These are phyloP conservation scores for Biston stratarius DNA, from an alignment of 2,888 invertebrate genomes.

Conservation along the genomic window DNA sequence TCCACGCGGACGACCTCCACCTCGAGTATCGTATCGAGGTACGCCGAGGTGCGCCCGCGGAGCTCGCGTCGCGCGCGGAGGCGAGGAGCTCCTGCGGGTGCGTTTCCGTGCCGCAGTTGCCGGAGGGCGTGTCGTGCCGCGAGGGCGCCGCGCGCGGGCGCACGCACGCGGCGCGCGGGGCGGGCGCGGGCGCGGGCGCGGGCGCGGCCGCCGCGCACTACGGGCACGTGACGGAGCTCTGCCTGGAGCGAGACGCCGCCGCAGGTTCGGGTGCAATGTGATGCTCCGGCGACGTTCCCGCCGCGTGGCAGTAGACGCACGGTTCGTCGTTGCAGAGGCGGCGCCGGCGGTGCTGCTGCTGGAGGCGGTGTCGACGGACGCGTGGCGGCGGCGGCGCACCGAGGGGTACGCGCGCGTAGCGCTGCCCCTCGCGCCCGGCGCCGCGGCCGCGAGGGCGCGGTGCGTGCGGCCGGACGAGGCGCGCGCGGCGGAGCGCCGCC, in stretches of 20 bases:
- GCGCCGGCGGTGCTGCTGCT: not conserved
- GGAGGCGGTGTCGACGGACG: not conserved
- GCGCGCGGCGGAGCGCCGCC: not conserved
- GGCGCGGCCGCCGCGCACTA: not conserved
- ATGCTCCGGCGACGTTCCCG: not conserved
- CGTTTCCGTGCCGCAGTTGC: no score
- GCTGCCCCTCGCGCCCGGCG: no score
- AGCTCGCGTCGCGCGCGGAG: not conserved
- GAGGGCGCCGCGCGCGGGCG: not conserved
- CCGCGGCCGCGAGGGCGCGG: not conserved
- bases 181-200: not conserved
- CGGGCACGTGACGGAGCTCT: not conserved
- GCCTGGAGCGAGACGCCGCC: not conserved
- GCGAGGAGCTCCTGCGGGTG: no score
- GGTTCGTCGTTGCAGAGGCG: no score
- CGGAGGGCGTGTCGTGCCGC: not conserved
- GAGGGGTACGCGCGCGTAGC: not conserved
- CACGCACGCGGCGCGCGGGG: not conserved
- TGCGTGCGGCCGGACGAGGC: not conserved
- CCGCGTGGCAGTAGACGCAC: not conserved
- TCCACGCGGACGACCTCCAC: not conserved
- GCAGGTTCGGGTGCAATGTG: not conserved
- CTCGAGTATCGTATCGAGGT: no score
- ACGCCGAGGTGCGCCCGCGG: no score
- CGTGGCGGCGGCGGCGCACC: not conserved